A percentile compares a stretch with the other conserved stretches of the same genome.
Evolutionary conservation across 2,888 invertebrate genomes (phyloP).

Genomic region (Pelosia muscerda): DNA sequence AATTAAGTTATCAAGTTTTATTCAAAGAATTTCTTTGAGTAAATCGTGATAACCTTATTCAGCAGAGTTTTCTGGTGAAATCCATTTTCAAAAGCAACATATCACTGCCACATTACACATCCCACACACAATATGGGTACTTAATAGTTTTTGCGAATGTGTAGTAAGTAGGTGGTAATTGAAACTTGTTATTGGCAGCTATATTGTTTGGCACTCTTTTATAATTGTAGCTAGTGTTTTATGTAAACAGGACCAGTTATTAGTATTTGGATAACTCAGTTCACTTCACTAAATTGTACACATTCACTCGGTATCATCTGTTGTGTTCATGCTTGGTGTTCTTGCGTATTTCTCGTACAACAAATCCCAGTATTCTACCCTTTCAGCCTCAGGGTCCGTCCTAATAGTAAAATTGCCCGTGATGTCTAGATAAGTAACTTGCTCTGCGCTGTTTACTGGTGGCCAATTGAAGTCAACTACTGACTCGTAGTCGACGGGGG

Average conservation of each 20-base stretch:
- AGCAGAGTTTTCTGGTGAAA: background rate
- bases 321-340: constrained; percentile 43
- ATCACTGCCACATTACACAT: background rate
- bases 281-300: constrained; percentile 29
- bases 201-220: constrained; percentile 21
- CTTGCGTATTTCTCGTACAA: constrained; percentile 73
- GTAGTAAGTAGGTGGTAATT: background rate
- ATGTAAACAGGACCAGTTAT: constrained; percentile 19
- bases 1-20: background rate
- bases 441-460: constrained; percentile 75
- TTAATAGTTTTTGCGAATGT: background rate
- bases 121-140: background rate
- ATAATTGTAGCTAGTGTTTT: constrained; percentile 12
- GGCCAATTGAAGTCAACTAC: constrained; percentile 84
- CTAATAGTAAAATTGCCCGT: constrained; percentile 81
- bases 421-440: constrained; percentile 84
- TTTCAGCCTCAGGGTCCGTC: constrained; percentile 83
- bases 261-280: constrained; percentile 22
- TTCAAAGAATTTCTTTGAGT: background rate
- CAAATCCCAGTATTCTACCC: constrained; percentile 87
- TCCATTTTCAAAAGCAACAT: background rate
- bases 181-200: background rate
- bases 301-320: constrained; percentile 28
- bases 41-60: background rate
- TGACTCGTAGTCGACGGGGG: constrained; percentile 80